Evolutionary conservation across 2,888 invertebrate species (phyloP).

Genomic region (Cephus nigrinus): DNA sequence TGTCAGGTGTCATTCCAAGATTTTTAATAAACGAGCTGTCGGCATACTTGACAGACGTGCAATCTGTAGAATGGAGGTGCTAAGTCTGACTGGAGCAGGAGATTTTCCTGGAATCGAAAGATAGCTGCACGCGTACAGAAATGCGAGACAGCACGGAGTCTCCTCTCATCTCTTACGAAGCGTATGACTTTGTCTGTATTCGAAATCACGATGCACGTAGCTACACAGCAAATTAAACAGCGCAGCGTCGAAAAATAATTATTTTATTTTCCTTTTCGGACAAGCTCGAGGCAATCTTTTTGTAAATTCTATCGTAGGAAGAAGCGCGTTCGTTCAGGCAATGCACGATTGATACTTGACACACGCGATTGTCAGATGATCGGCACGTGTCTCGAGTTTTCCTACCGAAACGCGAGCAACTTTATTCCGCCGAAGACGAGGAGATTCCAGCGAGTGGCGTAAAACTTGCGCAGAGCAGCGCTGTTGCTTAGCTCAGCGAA

Average conservation of each 20-base stretch:
- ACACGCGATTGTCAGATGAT: no score
- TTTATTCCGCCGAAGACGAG: background rate
- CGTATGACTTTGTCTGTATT: no score
- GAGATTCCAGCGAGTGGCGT: background rate
- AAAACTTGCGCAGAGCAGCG: background rate
- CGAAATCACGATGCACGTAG: no score
- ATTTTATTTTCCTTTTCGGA: no score
- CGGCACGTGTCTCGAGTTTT: no score
- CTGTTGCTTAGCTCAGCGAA: slow-evolving; percentile 3
- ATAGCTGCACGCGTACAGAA: background rate
- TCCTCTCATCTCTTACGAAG: background rate
- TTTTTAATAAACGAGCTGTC: slow-evolving; percentile 20
- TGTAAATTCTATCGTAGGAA: no score
- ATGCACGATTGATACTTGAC: no score
- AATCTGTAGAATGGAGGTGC: background rate
- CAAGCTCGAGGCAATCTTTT: no score
- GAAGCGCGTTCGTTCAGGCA: no score
- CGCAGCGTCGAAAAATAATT: no score
- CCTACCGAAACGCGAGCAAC: background rate
- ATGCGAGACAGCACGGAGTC: background rate
- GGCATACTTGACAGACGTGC: background rate
- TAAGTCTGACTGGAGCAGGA: background rate
- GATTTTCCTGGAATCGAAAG: background rate
- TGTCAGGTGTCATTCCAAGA: slow-evolving; percentile 19
- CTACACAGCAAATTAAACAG: no score